A percentile compares a stretch with the other conserved stretches of the same genome.
Conservation (phyloP, 2,888 invertebrate species). For the Synergus itoensis region DNA sequence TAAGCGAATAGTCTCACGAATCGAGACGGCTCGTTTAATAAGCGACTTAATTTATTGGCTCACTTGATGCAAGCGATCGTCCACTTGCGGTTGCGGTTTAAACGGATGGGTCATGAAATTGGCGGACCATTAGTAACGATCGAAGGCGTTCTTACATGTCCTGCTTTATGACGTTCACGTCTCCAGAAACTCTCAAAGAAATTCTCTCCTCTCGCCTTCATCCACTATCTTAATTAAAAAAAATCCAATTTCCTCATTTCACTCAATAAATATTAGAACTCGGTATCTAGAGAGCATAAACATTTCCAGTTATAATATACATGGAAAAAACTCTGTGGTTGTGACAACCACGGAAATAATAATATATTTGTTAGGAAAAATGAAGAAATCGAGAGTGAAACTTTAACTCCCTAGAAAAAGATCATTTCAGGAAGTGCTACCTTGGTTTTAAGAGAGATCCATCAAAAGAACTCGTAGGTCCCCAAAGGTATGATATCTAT, state of each 20-base stretch:
- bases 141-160: slow-evolving; percentile 42
- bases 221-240: no score
- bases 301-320: no score
- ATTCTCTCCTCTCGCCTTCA: no score
- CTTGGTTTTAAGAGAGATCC: not conserved
- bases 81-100: slow-evolving; percentile 21
- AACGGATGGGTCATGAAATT: slow-evolving; percentile 23
- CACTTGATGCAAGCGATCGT: slow-evolving; percentile 20
- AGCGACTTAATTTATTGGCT: slow-evolving; percentile 67
- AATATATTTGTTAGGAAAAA: no score
- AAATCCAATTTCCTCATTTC: no score
- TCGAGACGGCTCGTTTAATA: slow-evolving; percentile 61
- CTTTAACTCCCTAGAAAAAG: not conserved
- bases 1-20: slow-evolving; percentile 64
- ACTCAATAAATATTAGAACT: no score
- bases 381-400: not conserved
- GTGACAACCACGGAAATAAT: no score
- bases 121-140: slow-evolving; percentile 26
- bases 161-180: slow-evolving; percentile 44
- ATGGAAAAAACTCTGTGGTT: no score
- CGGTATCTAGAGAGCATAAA: no score
- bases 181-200: not conserved
- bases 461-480: not conserved
- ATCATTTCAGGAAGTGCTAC: not conserved
- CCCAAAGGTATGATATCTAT: slow-evolving; percentile 5